phyloP scores from a whole-genome alignment of 2,113 vertebrate species.

The Phrynosoma blainvillii region DNA sequence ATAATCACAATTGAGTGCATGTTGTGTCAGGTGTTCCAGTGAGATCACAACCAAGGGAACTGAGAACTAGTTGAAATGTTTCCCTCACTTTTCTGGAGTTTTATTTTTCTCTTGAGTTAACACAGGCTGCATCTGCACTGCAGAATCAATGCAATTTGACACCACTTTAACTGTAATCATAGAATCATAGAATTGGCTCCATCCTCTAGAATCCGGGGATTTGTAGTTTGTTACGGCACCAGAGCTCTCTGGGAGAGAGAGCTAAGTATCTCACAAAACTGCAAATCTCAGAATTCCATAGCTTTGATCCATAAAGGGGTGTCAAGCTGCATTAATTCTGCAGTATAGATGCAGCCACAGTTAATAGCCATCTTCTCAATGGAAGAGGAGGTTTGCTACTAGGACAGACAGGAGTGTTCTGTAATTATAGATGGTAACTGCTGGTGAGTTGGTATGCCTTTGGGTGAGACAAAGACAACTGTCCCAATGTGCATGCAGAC shows the following conservation, averaged over 20 bases:
- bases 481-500: slow-evolving; percentile 36
- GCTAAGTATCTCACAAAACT: no score
- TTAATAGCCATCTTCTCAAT: slow-evolving; percentile 41
- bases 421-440: neutral
- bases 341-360: no score
- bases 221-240: no score
- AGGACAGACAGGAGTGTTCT: slow-evolving; percentile 21
- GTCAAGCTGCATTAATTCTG: no score
- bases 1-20: slow-evolving; percentile 74
- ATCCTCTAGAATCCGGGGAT: no score
- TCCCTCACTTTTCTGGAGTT: slow-evolving; percentile 51
- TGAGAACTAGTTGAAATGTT: slow-evolving; percentile 68
- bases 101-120: slow-evolving; percentile 26
- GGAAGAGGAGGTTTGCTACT: slow-evolving; percentile 8
- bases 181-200: no score
- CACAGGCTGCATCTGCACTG: no score
- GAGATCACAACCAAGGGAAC: slow-evolving; percentile 70
- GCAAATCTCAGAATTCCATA: no score
- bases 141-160: no score
- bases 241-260: no score
- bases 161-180: no score
- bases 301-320: no score
- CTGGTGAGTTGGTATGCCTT: neutral
- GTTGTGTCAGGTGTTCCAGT: slow-evolving; percentile 60
- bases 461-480: neutral